Conservation (phyloP, 2,113 vertebrate genomes). For the Chroicocephalus ridibundus region DNA sequence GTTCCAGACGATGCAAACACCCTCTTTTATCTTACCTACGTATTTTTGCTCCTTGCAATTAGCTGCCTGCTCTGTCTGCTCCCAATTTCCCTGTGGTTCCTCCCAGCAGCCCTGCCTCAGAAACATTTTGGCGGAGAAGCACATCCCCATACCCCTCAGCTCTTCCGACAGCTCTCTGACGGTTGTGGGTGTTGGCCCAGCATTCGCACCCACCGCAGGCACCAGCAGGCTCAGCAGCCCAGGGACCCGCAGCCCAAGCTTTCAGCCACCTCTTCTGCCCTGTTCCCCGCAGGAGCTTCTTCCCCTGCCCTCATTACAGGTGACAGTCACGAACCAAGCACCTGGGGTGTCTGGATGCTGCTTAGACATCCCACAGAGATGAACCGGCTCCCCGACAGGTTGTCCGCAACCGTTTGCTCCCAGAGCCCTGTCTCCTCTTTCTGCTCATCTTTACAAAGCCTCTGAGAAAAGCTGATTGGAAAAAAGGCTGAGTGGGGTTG, state of each 20-base stretch:
- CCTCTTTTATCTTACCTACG: constrained; percentile 49
- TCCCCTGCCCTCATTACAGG: not conserved
- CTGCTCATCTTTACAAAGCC: not conserved
- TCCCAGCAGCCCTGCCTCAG: not conserved
- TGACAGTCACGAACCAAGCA: not conserved
- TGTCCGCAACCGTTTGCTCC: rapidly evolving
- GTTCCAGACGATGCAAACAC: constrained; percentile 26
- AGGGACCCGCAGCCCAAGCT: not conserved
- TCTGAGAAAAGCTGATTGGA: not conserved
- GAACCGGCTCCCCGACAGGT: not conserved
- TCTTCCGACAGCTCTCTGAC: not conserved
- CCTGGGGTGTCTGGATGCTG: not conserved
- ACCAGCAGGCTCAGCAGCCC: not conserved
- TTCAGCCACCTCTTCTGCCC: not conserved
- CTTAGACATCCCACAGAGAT: not conserved
- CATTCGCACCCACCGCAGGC: not conserved
- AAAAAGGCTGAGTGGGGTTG: not conserved
- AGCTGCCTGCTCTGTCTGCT: constrained; percentile 37
- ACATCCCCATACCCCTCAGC: not conserved
- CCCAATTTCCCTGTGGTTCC: not conserved
- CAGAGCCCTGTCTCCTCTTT: not conserved
- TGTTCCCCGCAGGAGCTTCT: not conserved
- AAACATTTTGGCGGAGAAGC: not conserved
- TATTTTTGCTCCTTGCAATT: constrained; percentile 40
- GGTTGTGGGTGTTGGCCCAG: not conserved